Evolutionary conservation across 2,888 invertebrate genomes (phyloP).

Genomic region (Actias luna): DNA sequence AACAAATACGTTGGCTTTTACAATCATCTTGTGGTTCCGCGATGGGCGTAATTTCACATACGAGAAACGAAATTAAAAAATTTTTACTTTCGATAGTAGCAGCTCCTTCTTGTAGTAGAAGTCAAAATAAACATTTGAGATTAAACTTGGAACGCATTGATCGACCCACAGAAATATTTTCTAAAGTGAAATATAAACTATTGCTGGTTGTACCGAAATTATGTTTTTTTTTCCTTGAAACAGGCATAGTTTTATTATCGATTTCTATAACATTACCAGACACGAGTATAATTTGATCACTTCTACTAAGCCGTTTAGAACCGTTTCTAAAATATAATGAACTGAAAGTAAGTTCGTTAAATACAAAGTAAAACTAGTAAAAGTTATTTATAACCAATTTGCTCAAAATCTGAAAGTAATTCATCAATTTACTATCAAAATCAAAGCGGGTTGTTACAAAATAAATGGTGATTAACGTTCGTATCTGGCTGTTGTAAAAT

Average conservation of each 20-base stretch:
- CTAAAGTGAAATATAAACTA: no score
- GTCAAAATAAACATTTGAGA: no score
- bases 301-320: not conserved
- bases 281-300: not conserved
- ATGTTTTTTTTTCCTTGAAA: not conserved
- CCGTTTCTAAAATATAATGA: not conserved
- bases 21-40: no score
- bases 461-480: slow-evolving; percentile 8
- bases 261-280: not conserved
- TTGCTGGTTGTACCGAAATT: no score
- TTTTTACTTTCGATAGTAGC: no score
- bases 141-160: no score
- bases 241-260: not conserved
- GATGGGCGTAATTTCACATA: no score
- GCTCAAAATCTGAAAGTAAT: slow-evolving; percentile 1
- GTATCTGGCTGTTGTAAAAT: not conserved
- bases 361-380: not conserved
- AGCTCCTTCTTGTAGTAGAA: no score
- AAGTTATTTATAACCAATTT: slow-evolving; percentile 5
- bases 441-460: not conserved
- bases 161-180: no score
- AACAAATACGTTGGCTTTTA: no score
- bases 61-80: no score
- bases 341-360: slow-evolving; percentile 1
- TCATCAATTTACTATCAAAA: slow-evolving; percentile 8